These are phyloP conservation scores for Camelus bactrianus DNA, from an alignment of 2,113 vertebrate genomes.

Conservation along the genomic window DNA sequence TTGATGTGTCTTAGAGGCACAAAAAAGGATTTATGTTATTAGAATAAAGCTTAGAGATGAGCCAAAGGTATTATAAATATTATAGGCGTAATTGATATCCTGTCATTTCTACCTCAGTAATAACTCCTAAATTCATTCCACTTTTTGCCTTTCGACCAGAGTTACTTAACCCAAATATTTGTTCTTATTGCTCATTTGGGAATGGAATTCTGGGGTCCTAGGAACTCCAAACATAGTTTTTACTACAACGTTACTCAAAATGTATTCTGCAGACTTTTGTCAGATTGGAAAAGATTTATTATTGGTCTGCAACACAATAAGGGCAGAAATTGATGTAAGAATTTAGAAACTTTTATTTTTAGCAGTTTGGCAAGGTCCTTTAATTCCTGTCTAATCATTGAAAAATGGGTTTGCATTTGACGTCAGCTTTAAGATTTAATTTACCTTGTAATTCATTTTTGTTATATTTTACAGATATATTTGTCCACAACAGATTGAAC, in stretches of 20 bases:
- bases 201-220: not conserved
- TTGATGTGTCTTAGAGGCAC: not conserved
- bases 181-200: not conserved
- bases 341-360: not conserved
- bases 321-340: not conserved
- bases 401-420: not conserved
- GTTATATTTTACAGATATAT: not conserved
- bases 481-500: not conserved
- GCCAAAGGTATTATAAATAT: not conserved
- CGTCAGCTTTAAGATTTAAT: not conserved
- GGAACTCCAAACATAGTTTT: not conserved
- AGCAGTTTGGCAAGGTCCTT: not conserved
- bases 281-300: not conserved
- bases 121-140: not conserved
- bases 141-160: not conserved
- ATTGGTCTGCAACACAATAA: not conserved
- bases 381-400: slow-evolving; percentile 33
- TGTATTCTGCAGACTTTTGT: not conserved
- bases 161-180: not conserved
- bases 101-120: not conserved
- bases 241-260: not conserved
- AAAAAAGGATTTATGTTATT: not conserved
- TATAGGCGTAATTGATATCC: not conserved
- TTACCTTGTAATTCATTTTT: not conserved
- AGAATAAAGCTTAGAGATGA: not conserved